A percentile compares a stretch with the other conserved stretches of the same genome.
Conservation (phyloP, 2,113 vertebrate genomes). For the Rhea pennata region DNA sequence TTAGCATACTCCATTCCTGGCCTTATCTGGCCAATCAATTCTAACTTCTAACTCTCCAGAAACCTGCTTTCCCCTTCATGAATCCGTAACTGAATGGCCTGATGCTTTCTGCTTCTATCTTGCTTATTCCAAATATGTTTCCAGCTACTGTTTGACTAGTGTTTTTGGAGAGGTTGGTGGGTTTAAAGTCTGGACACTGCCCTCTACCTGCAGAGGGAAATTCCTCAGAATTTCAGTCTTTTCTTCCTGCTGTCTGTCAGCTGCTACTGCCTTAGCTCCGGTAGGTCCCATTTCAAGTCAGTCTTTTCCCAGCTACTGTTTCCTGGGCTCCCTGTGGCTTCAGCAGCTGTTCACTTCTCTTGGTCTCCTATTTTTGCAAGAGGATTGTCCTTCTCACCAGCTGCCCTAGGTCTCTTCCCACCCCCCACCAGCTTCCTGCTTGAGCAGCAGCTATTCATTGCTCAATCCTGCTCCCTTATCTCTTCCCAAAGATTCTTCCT, state of each 20-base stretch:
- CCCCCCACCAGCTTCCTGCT: not conserved
- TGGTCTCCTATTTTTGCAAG: not conserved
- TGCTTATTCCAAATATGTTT: not conserved
- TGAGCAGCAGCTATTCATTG: not conserved
- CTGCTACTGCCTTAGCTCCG: slow-evolving; percentile 32
- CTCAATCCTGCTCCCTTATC: not conserved
- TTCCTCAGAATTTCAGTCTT: not conserved
- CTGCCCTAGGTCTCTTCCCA: not conserved
- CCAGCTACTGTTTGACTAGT: fast-evolving
- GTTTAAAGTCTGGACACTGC: not conserved
- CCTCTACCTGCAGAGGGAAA: not conserved
- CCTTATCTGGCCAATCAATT: not conserved
- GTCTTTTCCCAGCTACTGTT: slow-evolving; percentile 63
- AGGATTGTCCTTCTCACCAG: not conserved
- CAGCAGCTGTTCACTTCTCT: slow-evolving; percentile 42
- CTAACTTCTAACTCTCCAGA: not conserved
- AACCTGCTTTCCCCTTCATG: not conserved
- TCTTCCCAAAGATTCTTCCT: not conserved
- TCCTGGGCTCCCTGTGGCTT: not conserved
- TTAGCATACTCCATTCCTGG: not conserved
- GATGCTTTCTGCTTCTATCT: not conserved
- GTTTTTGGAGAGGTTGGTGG: not conserved
- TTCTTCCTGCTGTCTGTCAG: not conserved
- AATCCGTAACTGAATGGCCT: not conserved
- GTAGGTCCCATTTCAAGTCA: slow-evolving; percentile 16